Evolutionary conservation across 2,113 vertebrate species (phyloP).

Genomic region (Notechis scutatus): DNA sequence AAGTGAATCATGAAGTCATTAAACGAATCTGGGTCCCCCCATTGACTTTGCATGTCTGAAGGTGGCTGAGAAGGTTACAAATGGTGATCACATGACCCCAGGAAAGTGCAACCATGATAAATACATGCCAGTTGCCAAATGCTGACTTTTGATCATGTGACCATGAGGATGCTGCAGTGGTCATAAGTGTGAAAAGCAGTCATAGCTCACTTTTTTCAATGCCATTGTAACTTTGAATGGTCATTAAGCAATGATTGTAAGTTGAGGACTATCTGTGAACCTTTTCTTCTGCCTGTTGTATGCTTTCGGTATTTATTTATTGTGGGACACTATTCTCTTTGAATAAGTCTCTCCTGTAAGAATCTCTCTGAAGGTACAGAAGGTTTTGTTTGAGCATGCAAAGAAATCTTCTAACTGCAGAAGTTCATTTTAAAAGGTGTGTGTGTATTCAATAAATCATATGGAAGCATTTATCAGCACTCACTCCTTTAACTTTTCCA

Average conservation of each 20-base stretch:
- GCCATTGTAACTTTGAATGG: background rate
- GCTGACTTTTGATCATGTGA: background rate
- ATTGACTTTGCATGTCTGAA: no score
- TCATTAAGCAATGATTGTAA: background rate
- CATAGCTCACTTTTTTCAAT: background rate
- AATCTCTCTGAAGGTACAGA: conserved; percentile 30
- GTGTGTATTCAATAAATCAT: conserved; percentile 64
- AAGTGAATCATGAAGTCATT: no score
- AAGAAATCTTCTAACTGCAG: conserved; percentile 36
- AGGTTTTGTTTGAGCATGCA: conserved; percentile 47
- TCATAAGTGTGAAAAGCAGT: background rate
- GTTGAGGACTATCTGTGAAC: background rate
- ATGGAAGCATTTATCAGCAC: conserved; percentile 71
- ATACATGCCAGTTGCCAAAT: background rate
- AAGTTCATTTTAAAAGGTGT: conserved; percentile 42
- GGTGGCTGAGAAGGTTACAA: no score
- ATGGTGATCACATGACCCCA: background rate
- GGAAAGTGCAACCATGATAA: background rate
- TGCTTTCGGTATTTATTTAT: background rate
- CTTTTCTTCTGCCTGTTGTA: background rate
- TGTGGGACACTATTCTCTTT: background rate
- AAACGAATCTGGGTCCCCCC: no score
- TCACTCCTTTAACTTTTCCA: conserved; percentile 67
- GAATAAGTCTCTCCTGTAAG: conserved; percentile 1
- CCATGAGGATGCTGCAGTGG: background rate